Evolutionary conservation across 2,797 vertebrate genomes (phyloP), one percentile per base, ranked within the genome.

Genomic region (Phrynocephalus guinanensis): DNA sequence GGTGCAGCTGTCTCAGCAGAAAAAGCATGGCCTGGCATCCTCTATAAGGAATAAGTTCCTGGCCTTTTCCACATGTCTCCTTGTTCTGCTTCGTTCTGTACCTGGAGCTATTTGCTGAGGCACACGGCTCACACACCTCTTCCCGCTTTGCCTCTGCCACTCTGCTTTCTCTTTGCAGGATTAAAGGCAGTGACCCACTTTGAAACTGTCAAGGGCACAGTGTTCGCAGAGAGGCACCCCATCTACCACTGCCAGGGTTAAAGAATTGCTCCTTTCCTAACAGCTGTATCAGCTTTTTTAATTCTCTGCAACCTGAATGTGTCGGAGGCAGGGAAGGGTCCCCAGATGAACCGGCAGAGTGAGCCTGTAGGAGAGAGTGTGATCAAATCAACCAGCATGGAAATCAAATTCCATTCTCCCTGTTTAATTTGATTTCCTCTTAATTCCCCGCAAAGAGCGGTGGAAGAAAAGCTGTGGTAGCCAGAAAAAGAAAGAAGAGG

Each of bases 161-260:
- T 48, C 11, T 48, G 77, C 85, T 3, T 82, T 70, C 63, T 60
- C 16, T 18, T 66, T 75, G 91, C 76, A 93, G 84, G 90, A 93
- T 92, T 93, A 86, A 89, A 83, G 80, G 0, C 68, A 70, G 79
- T 94, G 93, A 94, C 92, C 92, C 93, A 90, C 87, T 95, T 93
- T 91, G 78, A 79, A 88, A 88, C 91, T 84, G 71, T 0, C 0
- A 63, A 86, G 50, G 77, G 66, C 0, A 3, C 63, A 0, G 1
- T 56, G 82, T 83, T 94, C 88, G 89, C 85, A 79, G 89, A 1
- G 3, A 82, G 92, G 75, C 93, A 87, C 89, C 56, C 50, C 73
- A 70, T 73, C 80, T 85, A 80, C 88, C 60, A 50, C 85, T 30
- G 28, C 88, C 15, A 1, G 86, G 85, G 81, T 70, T 89, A 15